Conservation (phyloP, 2,113 vertebrate genomes). For the Perca schrenkii region DNA sequence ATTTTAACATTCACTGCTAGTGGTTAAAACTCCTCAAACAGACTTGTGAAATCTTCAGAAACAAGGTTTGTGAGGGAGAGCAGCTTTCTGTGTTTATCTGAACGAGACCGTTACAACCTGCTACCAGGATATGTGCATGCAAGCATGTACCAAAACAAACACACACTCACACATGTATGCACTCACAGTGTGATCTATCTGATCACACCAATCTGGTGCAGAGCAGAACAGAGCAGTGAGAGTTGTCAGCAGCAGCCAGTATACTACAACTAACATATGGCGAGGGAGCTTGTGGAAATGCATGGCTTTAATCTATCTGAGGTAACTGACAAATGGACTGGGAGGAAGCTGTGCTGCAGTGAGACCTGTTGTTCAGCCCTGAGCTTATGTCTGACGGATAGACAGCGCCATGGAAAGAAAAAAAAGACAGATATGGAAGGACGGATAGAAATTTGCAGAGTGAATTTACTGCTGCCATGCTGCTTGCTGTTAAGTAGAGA, state of each 20-base stretch:
- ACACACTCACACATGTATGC: not conserved
- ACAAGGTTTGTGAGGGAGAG: not conserved
- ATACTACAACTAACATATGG: conserved; percentile 67
- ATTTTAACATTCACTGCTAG: too few relatives aligned
- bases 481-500: conserved; percentile 46
- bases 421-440: not conserved
- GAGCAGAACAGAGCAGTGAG: conserved; percentile 27
- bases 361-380: conserved; percentile 56
- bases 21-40: not conserved
- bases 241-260: conserved; percentile 28
- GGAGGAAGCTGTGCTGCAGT: conserved; percentile 9
- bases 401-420: not conserved
- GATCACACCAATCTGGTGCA: conserved; percentile 37
- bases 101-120: not conserved
- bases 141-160: not conserved
- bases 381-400: conserved; percentile 50
- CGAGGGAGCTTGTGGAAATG: conserved; percentile 59
- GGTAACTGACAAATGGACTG: conserved; percentile 65
- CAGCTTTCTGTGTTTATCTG: not conserved
- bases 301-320: conserved; percentile 67
- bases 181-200: conserved; percentile 14
- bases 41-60: not conserved
- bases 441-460: not conserved
- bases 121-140: not conserved
- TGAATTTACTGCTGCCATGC: conserved; percentile 28